Conservation (phyloP, 2,888 invertebrate genomes). For the Drosophila cognata region DNA sequence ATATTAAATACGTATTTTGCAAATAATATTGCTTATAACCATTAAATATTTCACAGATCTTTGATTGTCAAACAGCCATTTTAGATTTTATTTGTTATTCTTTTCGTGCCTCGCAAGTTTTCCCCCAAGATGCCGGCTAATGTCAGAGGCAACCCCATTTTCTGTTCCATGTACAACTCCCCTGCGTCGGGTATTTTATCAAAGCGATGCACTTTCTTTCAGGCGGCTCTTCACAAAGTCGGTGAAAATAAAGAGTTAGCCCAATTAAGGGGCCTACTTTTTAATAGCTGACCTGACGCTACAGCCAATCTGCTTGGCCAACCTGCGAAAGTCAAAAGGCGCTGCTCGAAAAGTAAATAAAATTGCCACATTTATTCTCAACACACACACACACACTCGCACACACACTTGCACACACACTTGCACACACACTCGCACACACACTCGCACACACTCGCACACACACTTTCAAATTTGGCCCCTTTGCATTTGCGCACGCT, state of each 20-base stretch:
- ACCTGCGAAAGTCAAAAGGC: conserved; percentile 52
- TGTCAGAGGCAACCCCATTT: background rate
- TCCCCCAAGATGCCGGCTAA: background rate
- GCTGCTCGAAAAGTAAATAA: conserved; percentile 70
- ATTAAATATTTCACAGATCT: background rate
- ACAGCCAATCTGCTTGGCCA: conserved; percentile 18
- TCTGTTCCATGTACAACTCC: background rate
- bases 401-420: background rate
- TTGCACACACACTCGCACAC: background rate
- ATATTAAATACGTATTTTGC: background rate
- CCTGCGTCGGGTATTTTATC: background rate
- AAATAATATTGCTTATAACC: background rate
- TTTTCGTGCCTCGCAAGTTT: background rate
- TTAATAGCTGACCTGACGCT: conserved; percentile 32
- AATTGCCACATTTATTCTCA: conserved; percentile 73
- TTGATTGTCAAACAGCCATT: background rate
- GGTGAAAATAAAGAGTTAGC: conserved; percentile 58
- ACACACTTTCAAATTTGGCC: conserved; percentile 30
- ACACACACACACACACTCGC: conserved; percentile 20
- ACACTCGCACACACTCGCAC: background rate
- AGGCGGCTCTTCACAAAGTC: conserved; percentile 6
- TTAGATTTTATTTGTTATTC: background rate
- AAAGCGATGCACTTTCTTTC: conserved; percentile 22
- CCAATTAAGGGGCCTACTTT: conserved; percentile 62
- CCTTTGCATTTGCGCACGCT: conserved; percentile 60